Evolutionary conservation across 2,888 invertebrate species (phyloP).

Genomic region (Xestia xanthographa): DNA sequence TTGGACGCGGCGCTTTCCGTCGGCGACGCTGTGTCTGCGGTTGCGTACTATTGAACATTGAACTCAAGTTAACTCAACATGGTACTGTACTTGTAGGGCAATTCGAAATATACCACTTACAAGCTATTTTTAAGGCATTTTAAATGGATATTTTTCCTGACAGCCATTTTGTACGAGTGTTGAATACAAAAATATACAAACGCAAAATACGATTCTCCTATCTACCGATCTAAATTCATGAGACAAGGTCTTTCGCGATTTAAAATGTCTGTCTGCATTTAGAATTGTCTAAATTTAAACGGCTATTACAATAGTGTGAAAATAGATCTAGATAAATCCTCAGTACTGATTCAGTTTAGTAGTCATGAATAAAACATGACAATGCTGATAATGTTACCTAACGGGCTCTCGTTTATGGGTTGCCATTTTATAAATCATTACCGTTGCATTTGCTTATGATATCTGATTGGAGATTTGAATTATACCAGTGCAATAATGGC

Average conservation of each 20-base stretch:
- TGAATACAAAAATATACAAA: slow-evolving; percentile 47
- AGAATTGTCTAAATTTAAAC: slow-evolving; percentile 52
- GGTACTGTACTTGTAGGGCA: slow-evolving; percentile 40
- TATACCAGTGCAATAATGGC: slow-evolving; percentile 36
- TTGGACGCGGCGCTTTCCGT: slow-evolving; percentile 57
- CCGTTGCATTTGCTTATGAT: slow-evolving; percentile 63
- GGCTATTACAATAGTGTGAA: slow-evolving; percentile 58
- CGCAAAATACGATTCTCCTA: slow-evolving; percentile 27
- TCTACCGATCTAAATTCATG: slow-evolving; percentile 41
- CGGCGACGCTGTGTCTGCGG: slow-evolving; percentile 66
- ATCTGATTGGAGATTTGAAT: slow-evolving; percentile 67
- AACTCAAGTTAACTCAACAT: slow-evolving; percentile 45
- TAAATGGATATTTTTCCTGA: slow-evolving; percentile 28
- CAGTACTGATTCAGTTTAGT: slow-evolving; percentile 47
- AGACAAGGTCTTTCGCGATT: slow-evolving; percentile 45
- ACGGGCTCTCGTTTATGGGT: slow-evolving; percentile 61
- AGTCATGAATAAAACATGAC: slow-evolving; percentile 63
- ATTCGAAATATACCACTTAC: slow-evolving; percentile 38
- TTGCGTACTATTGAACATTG: slow-evolving; percentile 45
- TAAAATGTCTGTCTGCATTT: slow-evolving; percentile 37
- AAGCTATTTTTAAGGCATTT: slow-evolving; percentile 41
- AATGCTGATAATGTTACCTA: slow-evolving; percentile 63
- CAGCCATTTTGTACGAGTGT: slow-evolving; percentile 28
- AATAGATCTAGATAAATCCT: slow-evolving; percentile 61
- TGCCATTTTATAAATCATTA: slow-evolving; percentile 71